These are phyloP conservation scores for Rhinogobio ventralis DNA, from an alignment of 2,797 vertebrate species.

Conservation along the genomic window DNA sequence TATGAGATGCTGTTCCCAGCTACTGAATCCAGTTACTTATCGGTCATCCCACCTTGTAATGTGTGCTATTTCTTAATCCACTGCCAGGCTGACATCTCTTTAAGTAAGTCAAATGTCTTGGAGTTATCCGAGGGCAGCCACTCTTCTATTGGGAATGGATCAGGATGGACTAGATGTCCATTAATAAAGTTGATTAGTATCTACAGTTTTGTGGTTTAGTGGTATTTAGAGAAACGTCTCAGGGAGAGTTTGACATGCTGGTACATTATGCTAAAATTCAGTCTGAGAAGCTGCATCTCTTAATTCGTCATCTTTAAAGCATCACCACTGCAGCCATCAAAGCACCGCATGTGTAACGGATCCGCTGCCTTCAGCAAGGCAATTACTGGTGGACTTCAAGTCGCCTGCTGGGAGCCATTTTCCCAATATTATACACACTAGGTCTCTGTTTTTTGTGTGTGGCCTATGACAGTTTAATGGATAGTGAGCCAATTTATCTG, in stretches of 20 bases:
- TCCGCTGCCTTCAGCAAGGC: constrained; percentile 5
- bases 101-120: background rate
- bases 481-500: background rate
- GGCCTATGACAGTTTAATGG: background rate
- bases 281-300: background rate
- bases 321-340: background rate
- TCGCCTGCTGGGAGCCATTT: background rate
- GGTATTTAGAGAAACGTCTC: background rate
- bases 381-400: constrained; percentile 4
- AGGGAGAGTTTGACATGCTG: background rate
- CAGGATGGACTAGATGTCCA: background rate
- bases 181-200: background rate
- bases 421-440: background rate
- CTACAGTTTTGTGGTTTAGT: background rate
- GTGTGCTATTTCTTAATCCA: constrained; percentile 5
- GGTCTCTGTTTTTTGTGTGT: background rate
- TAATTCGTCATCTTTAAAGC: background rate
- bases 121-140: background rate
- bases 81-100: constrained; percentile 5
- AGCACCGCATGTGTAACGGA: background rate
- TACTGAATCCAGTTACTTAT: constrained; percentile 15
- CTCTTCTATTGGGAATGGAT: background rate
- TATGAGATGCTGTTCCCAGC: background rate
- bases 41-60: background rate
- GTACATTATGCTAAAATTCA: background rate